phyloP scores from a whole-genome alignment of 2,797 vertebrate genomes.

The Otus scops region DNA sequence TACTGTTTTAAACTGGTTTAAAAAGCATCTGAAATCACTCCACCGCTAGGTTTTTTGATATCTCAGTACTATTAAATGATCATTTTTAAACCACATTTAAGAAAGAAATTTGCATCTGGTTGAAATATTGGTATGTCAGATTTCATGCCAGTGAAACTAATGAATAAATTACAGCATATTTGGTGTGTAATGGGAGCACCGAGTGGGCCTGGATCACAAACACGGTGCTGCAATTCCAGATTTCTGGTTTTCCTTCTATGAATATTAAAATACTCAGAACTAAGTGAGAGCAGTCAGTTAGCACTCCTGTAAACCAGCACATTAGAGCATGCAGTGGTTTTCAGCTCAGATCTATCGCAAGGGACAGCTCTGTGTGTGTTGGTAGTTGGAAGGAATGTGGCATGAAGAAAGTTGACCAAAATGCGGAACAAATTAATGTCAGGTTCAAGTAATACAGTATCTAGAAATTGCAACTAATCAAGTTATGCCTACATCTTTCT shows the following conservation, averaged over 20 bases:
- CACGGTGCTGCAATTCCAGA: background rate
- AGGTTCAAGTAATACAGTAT: background rate
- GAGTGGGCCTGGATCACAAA: background rate
- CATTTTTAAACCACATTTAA: background rate
- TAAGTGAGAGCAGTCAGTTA: background rate
- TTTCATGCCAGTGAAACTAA: background rate
- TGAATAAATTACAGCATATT: background rate
- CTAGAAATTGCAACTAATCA: background rate
- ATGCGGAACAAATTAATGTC: background rate
- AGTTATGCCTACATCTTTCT: background rate
- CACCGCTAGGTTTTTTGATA: background rate
- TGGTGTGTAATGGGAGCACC: background rate
- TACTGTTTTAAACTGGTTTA: background rate
- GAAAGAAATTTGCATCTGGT: slow-evolving; percentile 5
- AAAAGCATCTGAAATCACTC: background rate
- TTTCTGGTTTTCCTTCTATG: background rate
- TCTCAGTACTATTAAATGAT: background rate
- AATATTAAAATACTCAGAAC: background rate
- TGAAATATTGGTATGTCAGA: background rate
- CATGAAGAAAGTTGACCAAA: slow-evolving; percentile 24
- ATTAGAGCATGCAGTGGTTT: background rate
- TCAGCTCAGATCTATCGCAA: background rate
- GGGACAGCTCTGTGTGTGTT: background rate
- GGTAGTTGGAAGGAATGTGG: background rate
- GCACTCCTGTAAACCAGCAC: background rate